Base-by-base conservation (phyloP, 1,140 invertebrate species). In the Laupala kohalensis region DNA sequence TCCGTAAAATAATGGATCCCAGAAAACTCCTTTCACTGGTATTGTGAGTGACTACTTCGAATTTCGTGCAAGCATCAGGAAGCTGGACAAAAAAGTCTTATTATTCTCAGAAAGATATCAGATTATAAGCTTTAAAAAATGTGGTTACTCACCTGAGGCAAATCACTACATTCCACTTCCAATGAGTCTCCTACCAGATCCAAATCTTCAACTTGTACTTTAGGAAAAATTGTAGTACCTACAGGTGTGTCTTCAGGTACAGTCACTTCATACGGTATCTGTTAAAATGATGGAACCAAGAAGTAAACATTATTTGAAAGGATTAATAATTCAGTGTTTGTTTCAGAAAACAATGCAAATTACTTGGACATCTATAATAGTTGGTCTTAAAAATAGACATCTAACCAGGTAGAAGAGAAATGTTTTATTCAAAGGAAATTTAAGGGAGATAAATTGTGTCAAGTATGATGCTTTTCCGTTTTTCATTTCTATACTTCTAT, bases 131-230 rank as follows among this genome's bases (percentile, higher is more conserved):
- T n/a, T n/a, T n/a, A n/a, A n/a, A n/a, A n/a, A n/a, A n/a, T n/a
- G n/a, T n/a, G n/a, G n/a, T n/a, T n/a, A n/a, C 27, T 23, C 13
- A 68, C 67, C 67, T 68, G 67, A 72, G 78, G 78, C 75, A 83
- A 80, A 0, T 83, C 79, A 66, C 85, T 79, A 76, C 93, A 95
- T 65, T 85, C 86, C 4, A 95, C 85, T 80, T 92, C 89, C 64
- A 95, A 84, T 75, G 86, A 89, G 63, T 93, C 88, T 3, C 93
- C 93, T 19, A 90, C 85, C 25, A 88, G 85, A 80, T 95, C 93
- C 24, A 84, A 84, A 82, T 95, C 93, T 76, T 86, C 86, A 15
- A 93, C 88, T 65, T 84, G 79, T 64, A 95, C 90, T 68, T 86
- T 85, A 9, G 84, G 82, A 65, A 95, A 85, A 5, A 97, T 86